Base-by-base conservation (phyloP, 2,888 invertebrate genomes). In the Nomada fabriciana region DNA sequence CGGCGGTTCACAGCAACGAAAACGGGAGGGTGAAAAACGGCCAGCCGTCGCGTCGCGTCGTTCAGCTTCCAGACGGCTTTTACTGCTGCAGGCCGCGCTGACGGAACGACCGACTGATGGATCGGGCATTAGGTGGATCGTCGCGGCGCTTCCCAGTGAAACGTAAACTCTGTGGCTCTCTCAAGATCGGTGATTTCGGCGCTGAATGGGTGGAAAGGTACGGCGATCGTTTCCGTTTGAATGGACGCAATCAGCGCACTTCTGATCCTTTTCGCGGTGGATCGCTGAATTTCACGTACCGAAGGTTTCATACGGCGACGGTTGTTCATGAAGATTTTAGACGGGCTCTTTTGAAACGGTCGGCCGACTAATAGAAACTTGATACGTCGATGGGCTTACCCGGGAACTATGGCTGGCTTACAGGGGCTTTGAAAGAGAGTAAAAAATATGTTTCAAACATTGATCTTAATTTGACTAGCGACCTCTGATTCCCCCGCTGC, bases 191-290 rank as follows among this genome's bases (percentile, higher is more conserved):
- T 5, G 65, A 76, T 76, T 47, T 36, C 36, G n/a, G 10, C 47
- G 43, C 36, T 9, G 42, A 60, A 69, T n/a, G 53, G 50, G 25
- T 18, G 42, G 18, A 23, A 71, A 71, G 61, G 70, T 71, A 65
- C 36, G 20, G 47, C 60, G 68, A 69, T 61, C 76, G 80, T 70
- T 70, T 57, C 70, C 74, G 80, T 50, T 71, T 76, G 53, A 80
- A 76, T 76, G 47, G 68, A 52, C 68, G 68, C 80, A 69, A 73
- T 76, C 81, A 76, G 47, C 42, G 71, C 60, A 20, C 47, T 42
- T 65, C 52, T 18, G 53, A 42, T 20, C 65, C 47, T 36, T 76
- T 2, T 7, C 43, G 69, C 47, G 36, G 29, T n/a, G 25, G 36
- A 18, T 25, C 63, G 43, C 36, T 42, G 65, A 76, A 76, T 64